Base-by-base conservation (phyloP, 2,888 invertebrate genomes). In the Meliscaeva auricollis region DNA sequence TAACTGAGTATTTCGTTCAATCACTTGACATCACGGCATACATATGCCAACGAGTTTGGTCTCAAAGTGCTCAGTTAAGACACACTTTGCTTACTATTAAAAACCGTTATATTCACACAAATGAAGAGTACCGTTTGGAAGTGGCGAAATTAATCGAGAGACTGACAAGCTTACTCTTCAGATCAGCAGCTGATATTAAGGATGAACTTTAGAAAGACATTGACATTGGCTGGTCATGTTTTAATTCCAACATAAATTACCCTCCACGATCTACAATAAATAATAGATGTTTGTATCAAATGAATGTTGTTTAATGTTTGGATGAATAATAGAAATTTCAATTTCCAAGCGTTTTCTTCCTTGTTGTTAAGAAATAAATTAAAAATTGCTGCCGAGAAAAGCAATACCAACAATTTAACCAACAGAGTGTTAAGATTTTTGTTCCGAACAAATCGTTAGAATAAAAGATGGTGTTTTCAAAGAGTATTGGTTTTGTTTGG, bases 111-210 rank as follows among this genome's bases (percentile, higher is more conserved):
- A 32, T 84, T 0, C 88, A 89, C 52, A 89, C 89, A 13, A 69
- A 88, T 50, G 89, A 92, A 54, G 92, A 91, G 73, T 91, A 90
- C 87, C 89, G 90, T 13, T 15, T 89, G 11, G 92, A 92, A 70
- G 88, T 92, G 8, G 89, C 90, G 0, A 88, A 90, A 58, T 76
- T 81, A 7, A 81, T 91, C 11, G 62, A 87, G 13, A 60, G 70
- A 32, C 64, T 88, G 3, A 80, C 75, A 26, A 30, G 38, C 0
- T n/a, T 50, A 8, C 41, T 88, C 13, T 88, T 79, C n/a, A 69
- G 60, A 32, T 20, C 48, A 26, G 13, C 70, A n/a, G 52, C 1
- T 38, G 41, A 30, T 1, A 9, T 32, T 0, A 76, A 20, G n/a
- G 81, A 87, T 52, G 87, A 82, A 35, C 69, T 82, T 32, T 83